Conservation (phyloP, 1,140 invertebrate species). For the Lucilia sericata region DNA sequence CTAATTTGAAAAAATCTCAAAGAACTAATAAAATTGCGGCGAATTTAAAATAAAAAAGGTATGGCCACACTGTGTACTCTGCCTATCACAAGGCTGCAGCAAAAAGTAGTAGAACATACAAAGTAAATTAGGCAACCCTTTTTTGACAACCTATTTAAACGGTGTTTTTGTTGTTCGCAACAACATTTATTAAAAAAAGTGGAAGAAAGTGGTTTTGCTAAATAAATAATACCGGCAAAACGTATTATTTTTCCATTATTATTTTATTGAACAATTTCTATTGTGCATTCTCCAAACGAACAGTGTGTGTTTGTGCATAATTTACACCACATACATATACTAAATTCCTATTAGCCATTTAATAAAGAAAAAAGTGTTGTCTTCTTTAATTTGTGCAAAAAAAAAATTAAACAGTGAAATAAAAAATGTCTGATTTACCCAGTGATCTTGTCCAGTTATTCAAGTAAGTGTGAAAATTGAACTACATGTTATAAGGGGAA, state of each 20-base stretch:
- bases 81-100: background rate
- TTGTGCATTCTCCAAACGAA: conserved; percentile 1
- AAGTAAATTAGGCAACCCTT: background rate
- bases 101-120: background rate
- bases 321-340: background rate
- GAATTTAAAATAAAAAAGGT: too few relatives aligned
- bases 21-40: background rate
- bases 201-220: background rate
- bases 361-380: background rate
- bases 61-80: background rate
- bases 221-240: conserved; percentile 11
- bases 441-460: conserved; percentile 56
- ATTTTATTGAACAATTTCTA: conserved; percentile 12
- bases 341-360: background rate
- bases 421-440: conserved; percentile 54
- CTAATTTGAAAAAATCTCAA: too few relatives aligned
- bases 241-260: conserved; percentile 14
- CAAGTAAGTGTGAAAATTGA: conserved; percentile 52
- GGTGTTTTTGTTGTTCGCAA: background rate
- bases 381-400: background rate
- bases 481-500: background rate
- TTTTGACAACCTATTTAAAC: background rate
- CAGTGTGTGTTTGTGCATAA: conserved; percentile 14
- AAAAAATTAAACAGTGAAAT: too few relatives aligned
- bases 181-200: conserved; percentile 28